These are phyloP conservation scores for Oscheius onirici DNA, from an alignment of 2,888 invertebrate genomes.

Conservation along the genomic window DNA sequence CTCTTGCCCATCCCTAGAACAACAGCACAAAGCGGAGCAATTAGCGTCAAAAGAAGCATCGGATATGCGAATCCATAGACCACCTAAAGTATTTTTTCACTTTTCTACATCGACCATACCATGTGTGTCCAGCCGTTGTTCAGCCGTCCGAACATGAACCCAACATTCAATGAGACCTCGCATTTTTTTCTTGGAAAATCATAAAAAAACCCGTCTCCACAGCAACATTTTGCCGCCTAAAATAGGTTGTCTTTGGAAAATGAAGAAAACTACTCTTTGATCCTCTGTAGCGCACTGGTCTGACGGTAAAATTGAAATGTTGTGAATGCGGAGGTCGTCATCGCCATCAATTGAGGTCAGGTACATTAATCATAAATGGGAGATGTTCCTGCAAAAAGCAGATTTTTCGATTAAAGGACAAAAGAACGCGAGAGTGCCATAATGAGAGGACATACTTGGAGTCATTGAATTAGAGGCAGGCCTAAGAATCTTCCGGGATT, in stretches of 20 bases:
- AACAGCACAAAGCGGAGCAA: conserved; percentile 68
- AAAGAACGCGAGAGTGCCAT: not conserved
- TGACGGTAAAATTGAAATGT: conserved; percentile 70
- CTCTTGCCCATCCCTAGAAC: conserved; percentile 71
- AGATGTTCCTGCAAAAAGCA: not conserved
- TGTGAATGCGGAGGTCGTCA: conserved; percentile 68
- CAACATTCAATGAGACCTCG: conserved; percentile 68
- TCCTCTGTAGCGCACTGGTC: conserved; percentile 71
- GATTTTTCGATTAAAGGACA: not conserved
- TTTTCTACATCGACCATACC: conserved; percentile 30
- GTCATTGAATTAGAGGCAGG: conserved; percentile 3
- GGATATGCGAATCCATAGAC: conserved; percentile 70
- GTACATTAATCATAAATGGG: conserved; percentile 52
- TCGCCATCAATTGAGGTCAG: conserved; percentile 68
- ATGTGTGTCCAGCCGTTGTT: conserved; percentile 70
- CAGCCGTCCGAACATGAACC: conserved; percentile 70
- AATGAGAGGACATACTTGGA: not conserved
- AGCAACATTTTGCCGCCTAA: conserved; percentile 69
- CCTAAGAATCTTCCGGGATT: not conserved
- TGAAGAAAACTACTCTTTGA: conserved; percentile 56
- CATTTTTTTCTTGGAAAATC: conserved; percentile 68
- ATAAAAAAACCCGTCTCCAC: conserved; percentile 69
- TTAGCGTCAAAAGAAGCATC: conserved; percentile 65
- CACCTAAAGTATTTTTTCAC: conserved; percentile 34
- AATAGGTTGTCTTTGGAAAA: conserved; percentile 16